Base-by-base conservation (phyloP, 2,888 invertebrate species). In the Brassicogethes aeneus region DNA sequence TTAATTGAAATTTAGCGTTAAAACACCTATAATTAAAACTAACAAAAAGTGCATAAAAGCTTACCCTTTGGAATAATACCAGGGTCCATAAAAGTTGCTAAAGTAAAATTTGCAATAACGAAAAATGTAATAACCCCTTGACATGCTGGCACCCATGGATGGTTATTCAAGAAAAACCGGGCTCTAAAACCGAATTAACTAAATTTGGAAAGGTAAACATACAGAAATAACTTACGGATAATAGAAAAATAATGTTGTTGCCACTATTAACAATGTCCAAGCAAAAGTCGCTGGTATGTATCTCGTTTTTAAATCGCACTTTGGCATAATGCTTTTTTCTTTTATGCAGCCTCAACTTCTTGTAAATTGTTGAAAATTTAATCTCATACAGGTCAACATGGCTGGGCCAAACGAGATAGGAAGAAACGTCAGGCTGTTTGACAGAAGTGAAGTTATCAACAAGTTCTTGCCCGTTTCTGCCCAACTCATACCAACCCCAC, bases 61-160 rank as follows among this genome's bases (percentile, higher is more conserved):
- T n/a, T n/a, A 94, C 95, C 95, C 85, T 90, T 92, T 65, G 95
- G 95, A 76, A 96, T 95, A 52, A 94, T 86, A 62, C 96, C 97
- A 64, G 96, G 96, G 73, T 97, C 96, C 94, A 97, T 96, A 72
- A 96, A 95, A 62, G 97, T 97, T 57, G 99, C 96, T 73, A 97
- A 77, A 56, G 93, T 91, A 72, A 99, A 95, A 79, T 99, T 99
- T 71, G 95, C 89, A 72, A 97, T 75, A 62, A 97, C 96, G 76
- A 96, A 94, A 72, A 97, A 85, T 57, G 95, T 91, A 65, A 99
- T 83, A 57, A 96, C 80, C 57, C 87, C 92, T 76, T 97, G 94
- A 66, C 85, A 85, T 59, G 90, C 86, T 53, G 90, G 88, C 55
- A 93, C 86, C 88, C 90, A 91, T 77, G 85, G 84, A 70, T 88